Evolutionary conservation across 2,113 vertebrate genomes (phyloP).

Genomic region (Anolis carolinensis): DNA sequence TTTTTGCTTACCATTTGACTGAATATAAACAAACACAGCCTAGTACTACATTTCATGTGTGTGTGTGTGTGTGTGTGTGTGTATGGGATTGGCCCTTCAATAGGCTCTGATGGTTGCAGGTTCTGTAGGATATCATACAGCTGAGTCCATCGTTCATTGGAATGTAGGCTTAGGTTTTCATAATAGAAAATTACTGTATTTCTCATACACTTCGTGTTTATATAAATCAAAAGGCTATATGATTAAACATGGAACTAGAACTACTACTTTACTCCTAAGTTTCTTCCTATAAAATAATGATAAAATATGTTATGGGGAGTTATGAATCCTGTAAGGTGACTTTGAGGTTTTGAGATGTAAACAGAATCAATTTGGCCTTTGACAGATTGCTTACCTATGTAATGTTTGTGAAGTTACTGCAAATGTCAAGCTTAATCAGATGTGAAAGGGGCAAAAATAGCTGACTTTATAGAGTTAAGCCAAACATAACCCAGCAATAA

Average conservation of each 20-base stretch:
- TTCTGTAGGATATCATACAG: too few species aligned
- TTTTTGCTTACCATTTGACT: too few species aligned
- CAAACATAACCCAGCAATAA: not conserved
- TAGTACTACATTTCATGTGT: too few species aligned
- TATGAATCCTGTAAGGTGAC: not conserved
- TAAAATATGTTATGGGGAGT: not conserved
- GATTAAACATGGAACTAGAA: not conserved
- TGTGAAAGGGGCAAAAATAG: not conserved
- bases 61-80: too few species aligned
- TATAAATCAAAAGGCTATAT: not conserved
- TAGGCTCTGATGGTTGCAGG: too few species aligned
- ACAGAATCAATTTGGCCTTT: not conserved
- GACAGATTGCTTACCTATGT: not conserved
- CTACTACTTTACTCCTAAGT: not conserved
- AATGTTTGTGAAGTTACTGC: not conserved
- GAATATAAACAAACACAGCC: too few species aligned
- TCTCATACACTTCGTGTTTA: not conserved
- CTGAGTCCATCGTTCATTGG: too few species aligned
- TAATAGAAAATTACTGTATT: not conserved
- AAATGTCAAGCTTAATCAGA: not conserved
- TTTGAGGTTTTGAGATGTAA: not conserved
- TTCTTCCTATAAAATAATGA: not conserved
- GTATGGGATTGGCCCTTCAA: too few species aligned
- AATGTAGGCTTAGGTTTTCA: not conserved
- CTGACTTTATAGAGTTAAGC: slow-evolving; percentile 16